Evolutionary conservation across 1,140 invertebrate species (phyloP).

Genomic region (Nephila pilipes): DNA sequence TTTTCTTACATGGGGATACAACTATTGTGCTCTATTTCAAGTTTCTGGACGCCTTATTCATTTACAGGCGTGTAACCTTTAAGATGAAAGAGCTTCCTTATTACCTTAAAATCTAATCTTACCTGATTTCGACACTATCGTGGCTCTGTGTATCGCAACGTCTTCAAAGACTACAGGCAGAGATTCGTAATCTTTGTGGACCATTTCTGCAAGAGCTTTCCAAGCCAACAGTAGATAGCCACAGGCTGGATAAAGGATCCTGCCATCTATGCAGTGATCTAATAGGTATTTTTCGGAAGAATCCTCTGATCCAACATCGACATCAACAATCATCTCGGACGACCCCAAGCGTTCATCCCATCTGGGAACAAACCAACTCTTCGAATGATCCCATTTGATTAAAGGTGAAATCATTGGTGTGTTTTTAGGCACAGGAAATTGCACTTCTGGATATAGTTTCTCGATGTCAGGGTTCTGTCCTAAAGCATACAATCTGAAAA

Average conservation of each 20-base stretch:
- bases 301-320: slow-evolving; percentile 87
- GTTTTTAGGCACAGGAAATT: slow-evolving; percentile 92
- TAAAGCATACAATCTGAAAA: slow-evolving; percentile 87
- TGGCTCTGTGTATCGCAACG: slow-evolving; percentile 42
- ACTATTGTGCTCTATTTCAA: too few relatives aligned
- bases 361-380: slow-evolving; percentile 88
- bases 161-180: slow-evolving; percentile 83
- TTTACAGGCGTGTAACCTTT: too few relatives aligned
- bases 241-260: slow-evolving; percentile 96
- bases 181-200: slow-evolving; percentile 83
- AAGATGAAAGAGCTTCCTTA: too few relatives aligned
- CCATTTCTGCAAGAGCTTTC: slow-evolving; percentile 88
- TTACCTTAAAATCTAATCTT: too few relatives aligned
- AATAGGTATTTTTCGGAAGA: slow-evolving; percentile 89
- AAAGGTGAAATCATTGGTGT: slow-evolving; percentile 92
- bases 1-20: too few relatives aligned
- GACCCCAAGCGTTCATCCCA: slow-evolving; percentile 81
- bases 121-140: slow-evolving; percentile 76
- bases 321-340: slow-evolving; percentile 81
- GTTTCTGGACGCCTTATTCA: too few relatives aligned
- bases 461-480: slow-evolving; percentile 89
- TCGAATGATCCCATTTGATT: slow-evolving; percentile 94
- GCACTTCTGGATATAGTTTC: slow-evolving; percentile 88
- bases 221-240: slow-evolving; percentile 95
- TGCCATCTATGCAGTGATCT: slow-evolving; percentile 96